Evolutionary conservation across 2,888 invertebrate species (phyloP).

Genomic region (Ophraella communa): DNA sequence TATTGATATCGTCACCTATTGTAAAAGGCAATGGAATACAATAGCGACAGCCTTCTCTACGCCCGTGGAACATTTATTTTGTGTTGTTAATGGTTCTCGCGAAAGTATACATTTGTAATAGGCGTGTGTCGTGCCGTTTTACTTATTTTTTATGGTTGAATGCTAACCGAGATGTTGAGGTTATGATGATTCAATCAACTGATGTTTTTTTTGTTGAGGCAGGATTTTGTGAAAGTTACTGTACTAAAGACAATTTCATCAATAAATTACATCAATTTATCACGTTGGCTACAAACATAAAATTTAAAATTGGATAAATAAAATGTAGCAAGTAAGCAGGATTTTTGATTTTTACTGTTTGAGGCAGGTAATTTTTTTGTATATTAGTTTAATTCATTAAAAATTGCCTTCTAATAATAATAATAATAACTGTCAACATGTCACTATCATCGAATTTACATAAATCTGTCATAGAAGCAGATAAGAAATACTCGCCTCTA

Average conservation of each 20-base stretch:
- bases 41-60: slow-evolving; percentile 30
- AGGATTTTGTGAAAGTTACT: background rate
- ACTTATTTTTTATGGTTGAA: slow-evolving; percentile 44
- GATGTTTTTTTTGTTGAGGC: background rate
- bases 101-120: slow-evolving; percentile 54
- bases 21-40: slow-evolving; percentile 27
- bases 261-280: too few species aligned
- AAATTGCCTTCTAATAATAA: too few species aligned
- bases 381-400: too few species aligned
- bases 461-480: too few species aligned
- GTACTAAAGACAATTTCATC: background rate
- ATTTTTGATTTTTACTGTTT: too few species aligned
- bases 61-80: slow-evolving; percentile 53
- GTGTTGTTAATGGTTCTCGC: slow-evolving; percentile 47
- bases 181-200: slow-evolving; percentile 15
- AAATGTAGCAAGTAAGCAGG: too few species aligned
- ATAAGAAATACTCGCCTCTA: too few species aligned
- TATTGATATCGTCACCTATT: slow-evolving; percentile 49
- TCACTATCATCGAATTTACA: too few species aligned
- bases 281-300: too few species aligned
- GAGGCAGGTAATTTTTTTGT: too few species aligned
- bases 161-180: slow-evolving; percentile 30
- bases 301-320: too few species aligned
- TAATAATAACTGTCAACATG: too few species aligned
- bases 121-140: slow-evolving; percentile 51